Evolutionary conservation across 2,113 vertebrate genomes (phyloP).

Genomic region (Gallinago media): DNA sequence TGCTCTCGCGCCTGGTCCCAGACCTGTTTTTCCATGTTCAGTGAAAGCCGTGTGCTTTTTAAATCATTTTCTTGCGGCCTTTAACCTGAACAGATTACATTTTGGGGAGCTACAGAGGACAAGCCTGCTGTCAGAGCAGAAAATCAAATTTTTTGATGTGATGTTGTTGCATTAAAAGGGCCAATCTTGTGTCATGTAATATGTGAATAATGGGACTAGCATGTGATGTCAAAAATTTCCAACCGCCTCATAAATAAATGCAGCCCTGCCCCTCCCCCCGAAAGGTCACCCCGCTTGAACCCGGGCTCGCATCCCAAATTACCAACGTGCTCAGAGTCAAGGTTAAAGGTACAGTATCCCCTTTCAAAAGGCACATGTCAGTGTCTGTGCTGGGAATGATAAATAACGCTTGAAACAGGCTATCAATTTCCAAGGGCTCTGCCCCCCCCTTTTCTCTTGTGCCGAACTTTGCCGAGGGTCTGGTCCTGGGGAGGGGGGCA

Average conservation of each 20-base stretch:
- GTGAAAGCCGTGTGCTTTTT: neutral
- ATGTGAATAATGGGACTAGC: conserved; percentile 78
- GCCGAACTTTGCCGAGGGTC: neutral
- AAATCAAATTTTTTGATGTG: conserved; percentile 73
- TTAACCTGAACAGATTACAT: conserved; percentile 67
- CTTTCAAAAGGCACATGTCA: conserved; percentile 80
- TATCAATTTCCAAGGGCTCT: conserved; percentile 63
- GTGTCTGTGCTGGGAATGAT: conserved; percentile 74
- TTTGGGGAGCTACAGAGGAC: conserved; percentile 43
- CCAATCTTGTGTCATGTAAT: conserved; percentile 78
- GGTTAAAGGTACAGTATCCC: conserved; percentile 81
- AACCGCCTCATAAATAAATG: conserved; percentile 79
- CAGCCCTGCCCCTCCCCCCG: conserved; percentile 67
- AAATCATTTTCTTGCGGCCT: conserved; percentile 60
- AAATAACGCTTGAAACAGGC: conserved; percentile 72
- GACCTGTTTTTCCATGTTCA: neutral
- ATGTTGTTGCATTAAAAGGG: conserved; percentile 78
- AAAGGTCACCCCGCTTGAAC: conserved; percentile 74
- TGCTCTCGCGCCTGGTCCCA: neutral
- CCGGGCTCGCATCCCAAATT: conserved; percentile 75
- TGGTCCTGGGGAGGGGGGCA: neutral
- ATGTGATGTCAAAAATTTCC: conserved; percentile 81
- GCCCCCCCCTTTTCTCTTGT: neutral
- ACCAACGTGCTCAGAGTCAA: conserved; percentile 72
- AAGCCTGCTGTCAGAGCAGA: conserved; percentile 70